These are phyloP conservation scores for Torymus aiolomorphi DNA, from an alignment of 2,888 invertebrate genomes.

Conservation along the genomic window DNA sequence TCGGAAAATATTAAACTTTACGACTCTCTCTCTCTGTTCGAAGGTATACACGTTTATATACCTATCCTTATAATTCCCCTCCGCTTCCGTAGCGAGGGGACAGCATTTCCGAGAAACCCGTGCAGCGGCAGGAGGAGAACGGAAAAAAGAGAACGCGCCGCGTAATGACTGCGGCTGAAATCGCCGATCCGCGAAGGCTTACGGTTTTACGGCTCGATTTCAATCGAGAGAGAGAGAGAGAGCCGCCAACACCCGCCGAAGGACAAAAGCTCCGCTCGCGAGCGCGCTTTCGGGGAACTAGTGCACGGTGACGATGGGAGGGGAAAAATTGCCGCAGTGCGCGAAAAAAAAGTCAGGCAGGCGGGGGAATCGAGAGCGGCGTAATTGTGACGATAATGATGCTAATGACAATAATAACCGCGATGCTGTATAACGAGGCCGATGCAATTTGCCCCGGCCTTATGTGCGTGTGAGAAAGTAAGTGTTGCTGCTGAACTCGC, in stretches of 20 bases:
- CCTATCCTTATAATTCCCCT: conserved; percentile 35
- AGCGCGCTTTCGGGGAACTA: neutral
- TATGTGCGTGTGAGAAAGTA: no score
- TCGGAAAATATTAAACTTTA: conserved; percentile 50
- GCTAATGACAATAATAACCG: conserved; percentile 49
- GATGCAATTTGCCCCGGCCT: neutral
- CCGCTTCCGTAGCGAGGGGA: conserved; percentile 7
- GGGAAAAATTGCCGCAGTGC: neutral
- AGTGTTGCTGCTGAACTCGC: no score
- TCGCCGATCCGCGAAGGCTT: conserved; percentile 60
- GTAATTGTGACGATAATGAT: conserved; percentile 46
- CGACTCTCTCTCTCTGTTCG: conserved; percentile 13
- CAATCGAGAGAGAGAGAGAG: conserved; percentile 14
- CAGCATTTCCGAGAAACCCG: conserved; percentile 28
- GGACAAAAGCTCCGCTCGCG: conserved; percentile 2
- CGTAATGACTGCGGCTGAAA: conserved; percentile 58
- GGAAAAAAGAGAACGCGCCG: neutral
- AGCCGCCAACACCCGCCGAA: neutral
- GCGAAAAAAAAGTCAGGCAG: neutral
- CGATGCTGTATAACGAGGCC: conserved; percentile 32
- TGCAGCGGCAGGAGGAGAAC: conserved; percentile 1
- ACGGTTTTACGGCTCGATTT: conserved; percentile 35
- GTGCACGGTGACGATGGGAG: neutral
- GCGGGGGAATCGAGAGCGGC: conserved; percentile 32
- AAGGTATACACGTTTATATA: conserved; percentile 23